phyloP scores from a whole-genome alignment of 2,888 invertebrate species.

The Sminthurides aquaticus region DNA sequence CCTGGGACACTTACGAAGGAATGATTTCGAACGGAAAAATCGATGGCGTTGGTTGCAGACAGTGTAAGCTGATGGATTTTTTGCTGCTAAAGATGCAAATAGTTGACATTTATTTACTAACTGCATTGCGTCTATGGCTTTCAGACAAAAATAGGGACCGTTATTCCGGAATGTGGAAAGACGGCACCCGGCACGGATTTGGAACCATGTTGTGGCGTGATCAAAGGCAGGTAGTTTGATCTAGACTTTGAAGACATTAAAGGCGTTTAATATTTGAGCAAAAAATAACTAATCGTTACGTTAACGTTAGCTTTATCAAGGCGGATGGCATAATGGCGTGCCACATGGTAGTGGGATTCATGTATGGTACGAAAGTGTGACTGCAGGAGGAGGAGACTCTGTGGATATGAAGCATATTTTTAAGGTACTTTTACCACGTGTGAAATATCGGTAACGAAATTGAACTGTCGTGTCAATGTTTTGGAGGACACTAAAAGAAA shows the following conservation, averaged over 20 bases:
- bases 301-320: constrained; percentile 31
- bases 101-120: too few relatives aligned
- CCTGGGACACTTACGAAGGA: constrained; percentile 36
- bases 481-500: not conserved
- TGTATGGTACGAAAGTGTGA: constrained; percentile 32
- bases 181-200: constrained; percentile 30
- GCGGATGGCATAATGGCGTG: constrained; percentile 33
- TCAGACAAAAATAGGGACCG: constrained; percentile 17
- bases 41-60: constrained; percentile 24
- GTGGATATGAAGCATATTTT: constrained; percentile 1
- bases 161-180: constrained; percentile 34
- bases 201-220: constrained; percentile 41
- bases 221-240: constrained; percentile 26
- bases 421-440: not conserved
- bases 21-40: constrained; percentile 32
- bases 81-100: not conserved
- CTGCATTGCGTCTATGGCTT: too few relatives aligned
- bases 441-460: not conserved
- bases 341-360: constrained; percentile 36
- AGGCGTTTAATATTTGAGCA: not conserved
- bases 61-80: constrained; percentile 1
- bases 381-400: not conserved
- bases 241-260: too few relatives aligned
- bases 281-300: too few relatives aligned
- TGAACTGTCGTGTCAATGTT: not conserved